Base-by-base conservation (phyloP, 92 coral and sea anemone species). In the Bergia sp. region DNA sequence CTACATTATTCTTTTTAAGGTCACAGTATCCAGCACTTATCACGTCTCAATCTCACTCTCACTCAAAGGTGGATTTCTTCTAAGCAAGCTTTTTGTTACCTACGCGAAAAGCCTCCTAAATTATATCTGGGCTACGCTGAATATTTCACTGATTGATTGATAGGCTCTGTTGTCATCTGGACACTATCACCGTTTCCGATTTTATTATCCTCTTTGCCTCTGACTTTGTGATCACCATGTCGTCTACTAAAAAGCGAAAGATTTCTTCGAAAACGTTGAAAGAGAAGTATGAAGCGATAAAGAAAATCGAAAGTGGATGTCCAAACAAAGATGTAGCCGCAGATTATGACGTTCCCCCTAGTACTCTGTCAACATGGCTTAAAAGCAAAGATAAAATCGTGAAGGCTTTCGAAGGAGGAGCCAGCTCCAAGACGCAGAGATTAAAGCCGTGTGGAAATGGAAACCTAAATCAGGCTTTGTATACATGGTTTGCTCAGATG, bases 401-500 rank as follows among this genome's bases (percentile, higher is more conserved):
- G 82, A 86, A 86, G 83, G 89, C 89, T 86, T 86, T 86, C 76
- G 89, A 86, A 77, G 89, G 89, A 69, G 81, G 85, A 86, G 64
- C 90, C 50, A 91, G 84, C 82, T 91, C 82, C 88, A 80, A 86
- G 88, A 91, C 85, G 81, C 90, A 88, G 90, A 88, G 39, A 79
- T 80, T 88, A 78, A 88, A 91, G 78, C 88, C 82, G 67, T 76
- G 86, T 88, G 88, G 90, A 80, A 90, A 90, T 88, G 91, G 88
- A 88, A 69, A 86, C 90, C 87, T 89, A 85, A 86, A 89, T 74
- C 87, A 67, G 89, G 93, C 93, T 83, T 79, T 91, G 79, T 91
- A 89, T 71, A 86, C 88, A 64, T 91, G 91, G 91, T 88, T 91
- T 91, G 93, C 88, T 72, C 86, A 87, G 90, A 87, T 79, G 90